A percentile compares a stretch with the other conserved stretches of the same genome.
phyloP scores from a whole-genome alignment of 2,888 invertebrate genomes.

The Gnatocerus cornutus region DNA sequence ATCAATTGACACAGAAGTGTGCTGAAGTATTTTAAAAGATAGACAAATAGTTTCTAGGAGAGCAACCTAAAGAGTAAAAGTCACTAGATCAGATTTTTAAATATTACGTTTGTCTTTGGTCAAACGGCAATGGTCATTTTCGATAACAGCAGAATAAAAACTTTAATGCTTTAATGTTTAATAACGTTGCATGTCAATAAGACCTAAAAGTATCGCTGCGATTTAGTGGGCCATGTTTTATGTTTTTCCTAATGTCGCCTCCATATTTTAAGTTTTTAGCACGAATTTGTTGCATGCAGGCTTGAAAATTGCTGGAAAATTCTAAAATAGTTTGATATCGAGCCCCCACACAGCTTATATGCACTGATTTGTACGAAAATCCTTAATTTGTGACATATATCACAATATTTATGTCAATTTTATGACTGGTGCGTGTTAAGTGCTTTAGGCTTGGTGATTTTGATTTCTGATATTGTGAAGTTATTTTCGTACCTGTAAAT shows the following conservation, averaged over 20 bases:
- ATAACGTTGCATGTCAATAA: conserved; percentile 3
- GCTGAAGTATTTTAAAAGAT: no score
- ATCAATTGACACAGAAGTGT: no score
- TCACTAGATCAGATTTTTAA: no score
- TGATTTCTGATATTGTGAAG: conserved; percentile 5
- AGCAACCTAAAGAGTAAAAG: no score
- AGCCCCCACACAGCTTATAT: background rate
- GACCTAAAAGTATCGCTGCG: background rate
- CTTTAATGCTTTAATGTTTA: no score
- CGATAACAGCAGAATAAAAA: no score
- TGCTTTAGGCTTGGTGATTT: conserved; percentile 11
- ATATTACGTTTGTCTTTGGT: no score
- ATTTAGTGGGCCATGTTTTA: conserved; percentile 1
- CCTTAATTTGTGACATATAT: conserved; percentile 36
- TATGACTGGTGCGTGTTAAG: conserved; percentile 25
- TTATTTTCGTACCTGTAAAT: conserved; percentile 83
- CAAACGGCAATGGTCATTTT: no score
- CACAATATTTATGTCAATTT: conserved; percentile 39
- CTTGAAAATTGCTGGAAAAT: background rate
- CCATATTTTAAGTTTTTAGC: no score
- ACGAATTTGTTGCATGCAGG: background rate
- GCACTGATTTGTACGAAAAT: conserved; percentile 34
- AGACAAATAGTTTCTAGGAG: no score
- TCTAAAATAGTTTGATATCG: no score
- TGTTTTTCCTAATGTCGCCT: background rate